Evolutionary conservation across 1,140 invertebrate species (phyloP), one percentile per base, ranked within the genome.

Genomic region (Penaeus vannamei): DNA sequence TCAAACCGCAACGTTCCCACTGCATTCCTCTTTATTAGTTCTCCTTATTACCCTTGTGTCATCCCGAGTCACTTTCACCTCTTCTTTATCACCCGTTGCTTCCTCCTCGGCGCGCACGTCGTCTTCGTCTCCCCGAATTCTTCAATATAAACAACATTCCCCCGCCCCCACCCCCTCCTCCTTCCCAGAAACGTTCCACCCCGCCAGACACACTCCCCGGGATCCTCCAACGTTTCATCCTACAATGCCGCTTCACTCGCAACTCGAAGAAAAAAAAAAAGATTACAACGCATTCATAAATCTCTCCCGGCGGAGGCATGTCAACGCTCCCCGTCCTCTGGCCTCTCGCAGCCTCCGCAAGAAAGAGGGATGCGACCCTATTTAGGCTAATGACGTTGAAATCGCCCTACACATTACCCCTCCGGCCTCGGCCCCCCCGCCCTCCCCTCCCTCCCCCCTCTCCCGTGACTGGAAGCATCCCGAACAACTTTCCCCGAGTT

Each of bases 11-110:
- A 26, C 69, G 23, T 59, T 46, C 66, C 72, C 53, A 19, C 82
- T 66, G 60, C 62, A 84, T 42, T 64, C 82, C 61, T 84, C 82
- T 84, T 84, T 64, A 84, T 64, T 66, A 64, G 14, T 64, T 62
- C 4, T 66, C 36, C 23, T 46, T 84, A 84, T 26, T 84, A 14
- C 12, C 82, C 64, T 36, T 32, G 17, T 36, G n/a, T 66, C 64
- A 32, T 84, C 19, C 29, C 42, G 53, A 53, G 53, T 53, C 53
- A 53, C 53, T 29, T 84, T 84, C 60, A 53, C 61, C 59, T 53
- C 23, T 29, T 82, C 42, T 60, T 82, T n/a, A n/a, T 53, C 79
- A 81, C 17, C n/a, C 62, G 32, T 26, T 64, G n/a, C 29, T 42
- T 23, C 64, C 59, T 23, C 64, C 59, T 69, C 64, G n/a, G 36